A percentile compares a stretch with the other conserved stretches of the same genome.
These are phyloP conservation scores for Hanleya hanleyi DNA, from an alignment of 2,888 invertebrate species.

Conservation along the genomic window DNA sequence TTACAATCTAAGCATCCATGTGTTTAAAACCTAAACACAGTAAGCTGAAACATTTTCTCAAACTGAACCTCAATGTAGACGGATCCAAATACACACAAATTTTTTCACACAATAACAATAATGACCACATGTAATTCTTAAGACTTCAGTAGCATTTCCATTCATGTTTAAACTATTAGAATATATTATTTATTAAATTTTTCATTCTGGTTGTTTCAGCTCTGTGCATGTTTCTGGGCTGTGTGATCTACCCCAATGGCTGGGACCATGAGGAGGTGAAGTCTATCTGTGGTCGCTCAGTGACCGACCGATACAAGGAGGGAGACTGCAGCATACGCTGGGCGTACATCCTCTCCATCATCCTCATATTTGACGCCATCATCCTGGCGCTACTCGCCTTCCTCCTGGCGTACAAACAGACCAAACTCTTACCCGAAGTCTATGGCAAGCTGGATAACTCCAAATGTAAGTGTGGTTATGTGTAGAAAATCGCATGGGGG, in stretches of 20 bases:
- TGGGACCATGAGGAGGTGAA: constrained; percentile 90
- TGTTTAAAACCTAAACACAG: no score
- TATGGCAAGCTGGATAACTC: constrained; percentile 46
- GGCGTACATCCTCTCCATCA: constrained; percentile 93
- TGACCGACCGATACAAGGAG: constrained; percentile 81
- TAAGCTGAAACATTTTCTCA: no score
- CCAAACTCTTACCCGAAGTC: constrained; percentile 58
- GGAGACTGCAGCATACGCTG: constrained; percentile 87
- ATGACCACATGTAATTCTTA: no score
- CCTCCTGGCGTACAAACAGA: constrained; percentile 90
- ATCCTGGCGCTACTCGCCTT: constrained; percentile 93
- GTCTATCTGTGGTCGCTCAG: constrained; percentile 84
- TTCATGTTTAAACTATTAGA: no score
- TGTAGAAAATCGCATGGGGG: no score
- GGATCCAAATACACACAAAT: no score
- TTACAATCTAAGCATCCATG: no score
- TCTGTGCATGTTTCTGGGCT: constrained; percentile 88
- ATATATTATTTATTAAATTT: background rate
- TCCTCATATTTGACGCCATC: constrained; percentile 87
- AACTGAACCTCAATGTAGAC: no score
- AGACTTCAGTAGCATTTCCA: no score
- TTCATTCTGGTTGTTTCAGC: constrained; percentile 78
- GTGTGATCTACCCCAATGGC: constrained; percentile 91
- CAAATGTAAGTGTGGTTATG: constrained; percentile 49
- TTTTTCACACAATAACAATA: no score